Evolutionary conservation across 2,888 invertebrate genomes (phyloP).

Genomic region (Pachydiplax longipennis): DNA sequence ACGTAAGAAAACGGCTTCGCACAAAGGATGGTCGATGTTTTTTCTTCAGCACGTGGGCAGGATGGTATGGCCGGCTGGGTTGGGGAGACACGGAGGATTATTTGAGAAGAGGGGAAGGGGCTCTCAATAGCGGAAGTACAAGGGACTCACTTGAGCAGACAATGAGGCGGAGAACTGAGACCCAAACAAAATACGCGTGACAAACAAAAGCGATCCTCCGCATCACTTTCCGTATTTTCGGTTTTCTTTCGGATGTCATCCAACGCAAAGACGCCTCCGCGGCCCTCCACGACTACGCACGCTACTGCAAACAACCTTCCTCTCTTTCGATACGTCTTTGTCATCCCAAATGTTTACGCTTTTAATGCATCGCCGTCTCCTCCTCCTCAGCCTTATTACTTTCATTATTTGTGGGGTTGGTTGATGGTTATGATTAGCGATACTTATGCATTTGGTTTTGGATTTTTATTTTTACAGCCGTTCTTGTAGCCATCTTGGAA

Average conservation of each 20-base stretch:
- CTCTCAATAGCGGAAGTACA: conserved; percentile 17
- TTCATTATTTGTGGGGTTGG: no score
- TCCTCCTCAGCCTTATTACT: background rate
- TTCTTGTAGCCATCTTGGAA: no score
- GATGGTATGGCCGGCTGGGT: background rate
- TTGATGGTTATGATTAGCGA: no score
- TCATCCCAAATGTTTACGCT: background rate
- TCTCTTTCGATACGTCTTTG: background rate
- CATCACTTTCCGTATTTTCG: conserved; percentile 10
- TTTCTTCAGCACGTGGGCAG: background rate
- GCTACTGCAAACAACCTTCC: background rate
- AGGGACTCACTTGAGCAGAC: conserved; percentile 29
- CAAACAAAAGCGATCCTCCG: conserved; percentile 16
- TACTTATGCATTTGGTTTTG: no score
- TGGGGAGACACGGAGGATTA: background rate
- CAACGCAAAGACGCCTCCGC: background rate
- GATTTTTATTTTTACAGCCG: no score
- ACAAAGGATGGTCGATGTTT: background rate
- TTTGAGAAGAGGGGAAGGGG: background rate
- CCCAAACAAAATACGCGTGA: conserved; percentile 5
- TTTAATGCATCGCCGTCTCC: background rate
- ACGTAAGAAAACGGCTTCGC: no score
- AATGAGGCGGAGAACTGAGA: background rate
- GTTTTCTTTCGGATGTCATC: conserved; percentile 4
- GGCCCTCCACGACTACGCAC: conserved; percentile 10